A percentile compares a stretch with the other conserved stretches of the same genome.
phyloP scores from a whole-genome alignment of 2,888 invertebrate species.

The Plebejus melissa region DNA sequence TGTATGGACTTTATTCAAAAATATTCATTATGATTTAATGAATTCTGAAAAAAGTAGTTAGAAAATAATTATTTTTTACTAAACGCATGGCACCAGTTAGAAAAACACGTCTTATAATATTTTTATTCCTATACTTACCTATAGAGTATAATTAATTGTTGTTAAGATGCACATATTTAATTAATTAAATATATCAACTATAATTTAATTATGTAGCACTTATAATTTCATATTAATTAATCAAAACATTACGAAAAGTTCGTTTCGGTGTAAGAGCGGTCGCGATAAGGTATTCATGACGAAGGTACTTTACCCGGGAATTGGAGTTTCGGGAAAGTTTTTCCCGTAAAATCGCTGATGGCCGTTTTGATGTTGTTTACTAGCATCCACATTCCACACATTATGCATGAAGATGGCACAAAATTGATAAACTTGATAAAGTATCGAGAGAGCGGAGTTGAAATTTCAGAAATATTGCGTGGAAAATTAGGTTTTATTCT shows the following conservation, averaged over 20 bases:
- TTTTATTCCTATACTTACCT: no score
- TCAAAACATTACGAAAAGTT: neutral
- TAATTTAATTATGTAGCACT: no score
- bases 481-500: neutral
- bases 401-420: neutral
- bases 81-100: no score
- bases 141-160: no score
- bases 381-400: conserved; percentile 24
- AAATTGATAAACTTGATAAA: conserved; percentile 15
- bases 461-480: neutral
- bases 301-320: conserved; percentile 32
- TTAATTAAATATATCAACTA: no score
- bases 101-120: no score
- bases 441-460: neutral
- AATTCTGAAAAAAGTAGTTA: no score
- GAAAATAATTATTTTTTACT: no score
- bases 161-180: no score
- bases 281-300: conserved; percentile 27
- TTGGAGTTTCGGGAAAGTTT: conserved; percentile 33
- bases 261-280: conserved; percentile 30
- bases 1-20: no score
- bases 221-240: neutral
- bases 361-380: conserved; percentile 36
- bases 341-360: conserved; percentile 34
- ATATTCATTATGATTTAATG: no score